Conservation (phyloP, 37 sponge, comb jelly and placozoan species). For the Petrosia ficiformis region DNA sequence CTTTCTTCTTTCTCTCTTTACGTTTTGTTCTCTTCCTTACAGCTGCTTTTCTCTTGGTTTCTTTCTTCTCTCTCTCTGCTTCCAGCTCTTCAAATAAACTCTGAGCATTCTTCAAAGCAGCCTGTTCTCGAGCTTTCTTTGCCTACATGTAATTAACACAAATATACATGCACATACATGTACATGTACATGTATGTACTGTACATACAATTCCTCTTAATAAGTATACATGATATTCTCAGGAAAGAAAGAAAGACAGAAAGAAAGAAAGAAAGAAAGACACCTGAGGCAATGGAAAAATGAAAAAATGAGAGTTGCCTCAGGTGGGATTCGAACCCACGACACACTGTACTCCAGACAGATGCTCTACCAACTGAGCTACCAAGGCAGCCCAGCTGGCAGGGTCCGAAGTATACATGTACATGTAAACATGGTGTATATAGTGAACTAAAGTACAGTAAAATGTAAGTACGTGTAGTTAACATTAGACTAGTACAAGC, state of each 20-base stretch:
- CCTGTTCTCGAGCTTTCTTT: slow-evolving; percentile 80
- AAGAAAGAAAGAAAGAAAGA: no score
- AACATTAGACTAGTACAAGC: no score
- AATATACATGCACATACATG: background rate
- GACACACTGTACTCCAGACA: no score
- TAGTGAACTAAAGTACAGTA: background rate
- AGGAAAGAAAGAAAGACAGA: no score
- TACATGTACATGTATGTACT: no score
- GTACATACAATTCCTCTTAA: no score
- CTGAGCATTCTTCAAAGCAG: slow-evolving; percentile 82
- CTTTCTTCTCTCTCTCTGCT: slow-evolving; percentile 88
- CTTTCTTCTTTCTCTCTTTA: slow-evolving; percentile 81
- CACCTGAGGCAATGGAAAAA: no score
- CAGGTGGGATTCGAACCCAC: no score
- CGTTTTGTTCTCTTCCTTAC: slow-evolving; percentile 81
- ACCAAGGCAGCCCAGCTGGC: no score
- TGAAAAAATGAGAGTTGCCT: no score
- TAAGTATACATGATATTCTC: no score
- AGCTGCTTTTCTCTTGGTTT: slow-evolving; percentile 84
- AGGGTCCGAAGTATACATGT: background rate
- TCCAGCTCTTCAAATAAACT: slow-evolving; percentile 85
- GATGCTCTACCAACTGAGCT: no score
- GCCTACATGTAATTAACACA: slow-evolving; percentile 66
- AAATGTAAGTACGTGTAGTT: background rate
- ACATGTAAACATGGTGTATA: background rate